Percentiles rank a stretch among this genome's conserved stretches.
Evolutionary conservation across 2,797 vertebrate species (phyloP).

Genomic region (Darevskia nairensis): DNA sequence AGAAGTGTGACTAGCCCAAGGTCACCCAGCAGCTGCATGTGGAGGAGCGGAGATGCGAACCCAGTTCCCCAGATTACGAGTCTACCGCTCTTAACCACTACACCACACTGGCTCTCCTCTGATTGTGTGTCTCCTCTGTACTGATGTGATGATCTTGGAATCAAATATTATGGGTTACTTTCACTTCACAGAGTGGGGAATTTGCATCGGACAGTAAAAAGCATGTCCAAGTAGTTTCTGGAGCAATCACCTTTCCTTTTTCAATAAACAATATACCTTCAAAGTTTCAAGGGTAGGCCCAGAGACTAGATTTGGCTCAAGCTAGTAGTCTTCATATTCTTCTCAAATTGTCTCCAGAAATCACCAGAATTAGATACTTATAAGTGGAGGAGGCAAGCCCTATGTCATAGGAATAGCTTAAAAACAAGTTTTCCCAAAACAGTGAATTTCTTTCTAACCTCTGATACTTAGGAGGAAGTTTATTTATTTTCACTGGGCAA

Average conservation of each 20-base stretch:
- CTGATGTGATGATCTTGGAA: background rate
- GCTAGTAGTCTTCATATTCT: background rate
- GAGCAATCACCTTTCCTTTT: background rate
- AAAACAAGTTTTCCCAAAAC: slow-evolving; percentile 5
- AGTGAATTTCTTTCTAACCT: background rate
- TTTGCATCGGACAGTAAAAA: background rate
- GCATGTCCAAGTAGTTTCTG: background rate
- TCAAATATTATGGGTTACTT: background rate
- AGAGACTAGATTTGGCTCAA: background rate
- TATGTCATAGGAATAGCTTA: background rate
- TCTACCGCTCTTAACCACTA: no score
- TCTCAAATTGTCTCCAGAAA: background rate
- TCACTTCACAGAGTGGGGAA: background rate
- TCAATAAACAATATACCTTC: background rate
- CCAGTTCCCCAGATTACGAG: no score
- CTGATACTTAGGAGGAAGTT: background rate
- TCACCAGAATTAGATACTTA: background rate
- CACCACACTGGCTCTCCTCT: no score
- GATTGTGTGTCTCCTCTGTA: background rate
- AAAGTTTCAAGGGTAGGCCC: background rate
- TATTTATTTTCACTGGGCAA: slow-evolving; percentile 11
- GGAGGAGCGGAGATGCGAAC: no score
- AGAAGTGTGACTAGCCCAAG: no score
- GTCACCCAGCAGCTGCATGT: no score
- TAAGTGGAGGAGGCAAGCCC: background rate